Evolutionary conservation across 2,797 vertebrate species (phyloP).

Genomic region (Pseudocheirus occidentalis): DNA sequence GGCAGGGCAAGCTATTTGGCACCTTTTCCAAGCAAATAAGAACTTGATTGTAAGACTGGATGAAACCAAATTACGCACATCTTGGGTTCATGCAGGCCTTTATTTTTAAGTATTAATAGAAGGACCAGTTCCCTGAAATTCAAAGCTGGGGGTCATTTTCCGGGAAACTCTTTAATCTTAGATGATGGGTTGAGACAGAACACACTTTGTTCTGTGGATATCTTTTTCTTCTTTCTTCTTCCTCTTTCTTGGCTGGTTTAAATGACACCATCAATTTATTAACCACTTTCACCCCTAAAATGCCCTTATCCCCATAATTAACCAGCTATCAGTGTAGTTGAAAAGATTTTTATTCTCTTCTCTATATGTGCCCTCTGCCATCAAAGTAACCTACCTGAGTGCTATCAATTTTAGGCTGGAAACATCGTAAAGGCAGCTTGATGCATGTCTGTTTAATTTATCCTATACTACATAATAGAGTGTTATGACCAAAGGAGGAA

Average conservation of each 20-base stretch:
- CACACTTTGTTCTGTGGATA: neutral
- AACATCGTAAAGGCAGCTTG: neutral
- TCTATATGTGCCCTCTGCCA: neutral
- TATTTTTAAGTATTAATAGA: slow-evolving; percentile 9
- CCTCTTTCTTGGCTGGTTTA: neutral
- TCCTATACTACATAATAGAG: neutral
- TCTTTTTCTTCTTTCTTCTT: neutral
- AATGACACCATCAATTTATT: neutral
- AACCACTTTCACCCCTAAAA: neutral
- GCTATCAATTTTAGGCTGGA: neutral
- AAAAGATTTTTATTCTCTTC: neutral
- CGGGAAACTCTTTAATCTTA: slow-evolving; percentile 1
- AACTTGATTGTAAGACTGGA: too few species aligned
- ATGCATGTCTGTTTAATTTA: neutral
- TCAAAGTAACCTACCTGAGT: neutral
- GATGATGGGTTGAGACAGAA: neutral
- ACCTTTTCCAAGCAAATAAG: neutral
- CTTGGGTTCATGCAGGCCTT: neutral
- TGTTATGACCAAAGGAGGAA: neutral
- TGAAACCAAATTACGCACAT: neutral
- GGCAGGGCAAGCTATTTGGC: neutral
- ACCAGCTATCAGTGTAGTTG: neutral
- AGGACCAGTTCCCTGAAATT: neutral
- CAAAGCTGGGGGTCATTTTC: slow-evolving; percentile 7
- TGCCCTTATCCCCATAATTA: neutral